Evolutionary conservation across 2,888 invertebrate species (phyloP).

Genomic region (Lasioglossum pauxillum): DNA sequence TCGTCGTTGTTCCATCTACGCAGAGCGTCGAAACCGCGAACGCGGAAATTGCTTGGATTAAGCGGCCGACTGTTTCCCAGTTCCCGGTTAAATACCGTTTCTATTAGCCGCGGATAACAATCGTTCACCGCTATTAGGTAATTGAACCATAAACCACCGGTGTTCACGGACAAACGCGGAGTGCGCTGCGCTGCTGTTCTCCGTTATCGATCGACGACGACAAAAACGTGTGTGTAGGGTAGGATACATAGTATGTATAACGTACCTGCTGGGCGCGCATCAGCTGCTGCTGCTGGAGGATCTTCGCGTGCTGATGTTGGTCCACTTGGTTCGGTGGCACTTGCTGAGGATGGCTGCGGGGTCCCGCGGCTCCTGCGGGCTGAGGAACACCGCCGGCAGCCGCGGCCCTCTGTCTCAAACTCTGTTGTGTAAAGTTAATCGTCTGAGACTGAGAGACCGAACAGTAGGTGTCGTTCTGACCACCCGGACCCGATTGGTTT

Average conservation of each 20-base stretch:
- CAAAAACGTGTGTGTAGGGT: not conserved
- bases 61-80: not conserved
- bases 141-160: conserved; percentile 53
- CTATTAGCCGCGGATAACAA: conserved; percentile 31
- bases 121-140: conserved; percentile 46
- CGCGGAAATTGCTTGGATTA: conserved; percentile 7
- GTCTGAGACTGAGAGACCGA: conserved; percentile 94
- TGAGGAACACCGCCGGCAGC: conserved; percentile 82
- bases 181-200: not conserved
- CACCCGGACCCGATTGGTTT: conserved; percentile 76
- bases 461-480: conserved; percentile 87
- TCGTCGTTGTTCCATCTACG: not conserved
- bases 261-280: conserved; percentile 82
- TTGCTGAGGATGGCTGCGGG: conserved; percentile 81
- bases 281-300: conserved; percentile 88
- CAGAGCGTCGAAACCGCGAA: not conserved
- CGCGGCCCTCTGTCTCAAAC: conserved; percentile 86
- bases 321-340: conserved; percentile 82
- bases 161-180: conserved; percentile 14
- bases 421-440: conserved; percentile 93
- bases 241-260: not conserved
- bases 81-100: conserved; percentile 16
- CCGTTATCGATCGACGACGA: conserved; percentile 11
- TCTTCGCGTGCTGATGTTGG: conserved; percentile 89
- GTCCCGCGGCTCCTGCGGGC: conserved; percentile 53